Evolutionary conservation across 2,888 invertebrate genomes (phyloP), one percentile per base, ranked within the genome.

Genomic region (Dioctria rufipes): DNA sequence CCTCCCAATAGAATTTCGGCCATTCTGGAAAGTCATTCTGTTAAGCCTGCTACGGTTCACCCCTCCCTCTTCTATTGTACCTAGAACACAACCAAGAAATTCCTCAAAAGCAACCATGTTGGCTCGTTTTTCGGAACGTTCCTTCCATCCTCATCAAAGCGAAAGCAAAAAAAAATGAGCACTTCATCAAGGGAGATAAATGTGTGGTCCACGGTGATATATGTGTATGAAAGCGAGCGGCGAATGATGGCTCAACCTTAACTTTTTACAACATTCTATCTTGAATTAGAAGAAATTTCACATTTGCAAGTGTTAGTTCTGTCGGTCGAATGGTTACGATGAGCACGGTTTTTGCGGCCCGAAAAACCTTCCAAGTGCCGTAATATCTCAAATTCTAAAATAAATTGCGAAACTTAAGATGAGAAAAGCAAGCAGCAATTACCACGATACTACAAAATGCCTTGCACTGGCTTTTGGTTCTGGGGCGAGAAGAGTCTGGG

Each of bases 401-500:
- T 80, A 73, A 80, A 80, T 80, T 80, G 73, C 71, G 80, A 80
- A 80, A 80, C 80, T 73, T 80, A 80, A 73, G 80, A 80, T 80
- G 80, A 75, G 51, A 40, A 71, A 73, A 66, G 77, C 77, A 42
- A 5, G 49, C 61, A 43, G 39, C 61, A 77, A n/a, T 61, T 63
- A 77, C 77, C 11, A 63, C 63, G 63, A 63, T 63, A 46, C 63
- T 40, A 39, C 25, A 25, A 25, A 25, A n/a, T 63, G 63, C 63
- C 37, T 43, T 13, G 11, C 42, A 13, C 13, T 51, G 61, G 61
- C 39, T 63, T 61, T 37, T 46, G 51, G 63, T 25, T 40, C 43
- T 46, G 58, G 6, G 51, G 73, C 58, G 25, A 39, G 73, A 42
- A 11, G 58, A 60, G 73, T n/a, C 54, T 54, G 46, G 46, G 5